Evolutionary conservation across 2,797 vertebrate genomes (phyloP), one percentile per base, ranked within the genome.

Genomic region (Periparus ater): DNA sequence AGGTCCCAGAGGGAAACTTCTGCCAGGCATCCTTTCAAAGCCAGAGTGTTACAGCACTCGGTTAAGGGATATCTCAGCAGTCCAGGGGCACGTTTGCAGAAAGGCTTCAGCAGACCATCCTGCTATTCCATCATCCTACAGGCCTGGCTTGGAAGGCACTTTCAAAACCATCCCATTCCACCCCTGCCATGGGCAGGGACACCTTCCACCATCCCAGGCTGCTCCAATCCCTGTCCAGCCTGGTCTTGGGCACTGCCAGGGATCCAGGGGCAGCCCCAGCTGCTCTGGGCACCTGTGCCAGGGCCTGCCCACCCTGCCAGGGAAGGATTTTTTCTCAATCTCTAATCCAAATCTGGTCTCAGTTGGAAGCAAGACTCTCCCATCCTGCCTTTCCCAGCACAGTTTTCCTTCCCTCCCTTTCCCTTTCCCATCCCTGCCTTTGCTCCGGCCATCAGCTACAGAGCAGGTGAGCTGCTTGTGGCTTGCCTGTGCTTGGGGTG

Each of bases 231-330:
- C 61, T 0, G 1, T 75, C 70, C 53, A 80, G 0, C 47, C 76
- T 40, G 51, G 13, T 53, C n/a, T 53, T 7, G 53, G 45, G 0
- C 76, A 73, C 5, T 40, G 0, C 53, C 68, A 80, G 53, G 45
- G 23, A 72, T 58, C 30, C 78, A 81, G 85, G 38, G 7, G 17
- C 85, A 88, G 45, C 45, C 76, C 4, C 58, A 72, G 36, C 51
- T 87, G 1, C 75, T 57, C 58, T 79, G 66, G 22, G 36, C 15
- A 50, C 7, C n/a, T 45, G 68, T 40, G 76, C 61, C 67, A 66
- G 45, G 19, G 2, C 4, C 75, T 47, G 0, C 0, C 2, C 30
- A 42, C 17, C 9, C 30, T 61, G 30, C 0, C 3, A 32, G 14
- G 3, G 48, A 10, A 68, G 4, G 8, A 25, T 48, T 50, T 18